Conservation (phyloP, 2,888 invertebrate species). For the Laothoe populi region DNA sequence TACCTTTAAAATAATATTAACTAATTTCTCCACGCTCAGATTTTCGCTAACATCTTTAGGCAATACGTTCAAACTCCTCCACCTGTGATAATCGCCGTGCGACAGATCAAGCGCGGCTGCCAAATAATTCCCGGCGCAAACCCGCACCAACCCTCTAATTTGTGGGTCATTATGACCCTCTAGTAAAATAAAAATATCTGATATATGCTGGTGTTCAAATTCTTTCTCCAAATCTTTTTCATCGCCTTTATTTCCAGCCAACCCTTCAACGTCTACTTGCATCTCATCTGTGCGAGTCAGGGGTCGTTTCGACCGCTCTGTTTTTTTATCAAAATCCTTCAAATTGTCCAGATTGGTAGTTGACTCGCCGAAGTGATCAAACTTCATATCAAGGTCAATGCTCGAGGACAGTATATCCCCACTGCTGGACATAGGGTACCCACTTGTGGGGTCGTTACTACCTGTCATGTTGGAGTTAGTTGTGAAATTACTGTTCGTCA, state of each 20-base stretch:
- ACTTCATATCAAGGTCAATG: constrained; percentile 85
- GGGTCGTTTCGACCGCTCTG: constrained; percentile 47
- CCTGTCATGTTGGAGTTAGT: constrained; percentile 75
- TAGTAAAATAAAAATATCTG: constrained; percentile 88
- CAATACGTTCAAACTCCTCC: constrained; percentile 69
- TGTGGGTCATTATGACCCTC: constrained; percentile 92
- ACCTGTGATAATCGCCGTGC: constrained; percentile 82
- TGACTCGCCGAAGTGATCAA: constrained; percentile 86
- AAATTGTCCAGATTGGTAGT: constrained; percentile 64
- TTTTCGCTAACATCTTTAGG: constrained; percentile 67
- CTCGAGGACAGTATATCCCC: constrained; percentile 70
- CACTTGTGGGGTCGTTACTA: constrained; percentile 72
- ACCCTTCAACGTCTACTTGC: constrained; percentile 48
- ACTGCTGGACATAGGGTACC: constrained; percentile 76
- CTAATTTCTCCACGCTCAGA: constrained; percentile 75
- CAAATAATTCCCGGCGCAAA: constrained; percentile 88
- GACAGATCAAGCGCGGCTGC: constrained; percentile 84
- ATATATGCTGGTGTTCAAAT: constrained; percentile 85
- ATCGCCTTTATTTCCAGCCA: constrained; percentile 38
- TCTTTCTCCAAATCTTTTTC: constrained; percentile 42
- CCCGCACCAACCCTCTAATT: constrained; percentile 89
- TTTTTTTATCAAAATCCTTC: constrained; percentile 55
- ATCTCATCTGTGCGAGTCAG: constrained; percentile 58
- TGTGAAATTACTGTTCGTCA: constrained; percentile 77
- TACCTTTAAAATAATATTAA: constrained; percentile 84